phyloP scores from a whole-genome alignment of 2,888 invertebrate genomes.

The Fragum whitleyi region DNA sequence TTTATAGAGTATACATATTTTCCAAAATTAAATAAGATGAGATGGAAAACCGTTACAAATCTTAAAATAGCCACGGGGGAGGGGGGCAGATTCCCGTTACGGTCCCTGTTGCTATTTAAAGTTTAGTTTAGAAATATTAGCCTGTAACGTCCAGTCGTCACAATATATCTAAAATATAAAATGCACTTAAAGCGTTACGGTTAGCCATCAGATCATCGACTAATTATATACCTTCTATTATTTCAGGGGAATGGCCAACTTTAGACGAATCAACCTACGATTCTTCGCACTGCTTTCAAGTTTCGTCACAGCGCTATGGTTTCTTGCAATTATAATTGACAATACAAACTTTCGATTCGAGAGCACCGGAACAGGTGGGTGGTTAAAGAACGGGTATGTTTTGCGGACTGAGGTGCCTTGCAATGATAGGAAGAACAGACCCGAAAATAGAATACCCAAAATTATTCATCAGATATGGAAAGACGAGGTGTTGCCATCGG shows the following conservation, averaged over 20 bases:
- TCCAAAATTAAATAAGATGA: too few relatives aligned
- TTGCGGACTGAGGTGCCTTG: background rate
- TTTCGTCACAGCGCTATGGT: background rate
- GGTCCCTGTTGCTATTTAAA: too few relatives aligned
- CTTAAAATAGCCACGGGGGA: too few relatives aligned
- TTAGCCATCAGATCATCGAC: too few relatives aligned
- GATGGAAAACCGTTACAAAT: too few relatives aligned
- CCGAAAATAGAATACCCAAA: background rate
- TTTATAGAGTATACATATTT: too few relatives aligned
- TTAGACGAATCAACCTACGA: background rate
- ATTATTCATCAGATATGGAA: constrained; percentile 26
- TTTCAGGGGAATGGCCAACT: background rate
- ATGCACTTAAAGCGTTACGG: too few relatives aligned
- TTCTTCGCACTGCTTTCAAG: background rate
- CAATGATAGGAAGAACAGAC: background rate
- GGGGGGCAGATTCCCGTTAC: too few relatives aligned
- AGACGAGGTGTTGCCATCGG: constrained; percentile 17
- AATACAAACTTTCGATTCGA: background rate
- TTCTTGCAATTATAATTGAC: background rate
- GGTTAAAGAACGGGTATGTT: background rate
- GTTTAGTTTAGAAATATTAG: too few relatives aligned
- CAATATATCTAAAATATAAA: too few relatives aligned
- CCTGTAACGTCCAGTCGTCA: too few relatives aligned
- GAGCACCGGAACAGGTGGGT: background rate
- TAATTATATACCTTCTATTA: too few relatives aligned